Percentiles rank a stretch among this genome's conserved stretches.
Evolutionary conservation across 1,140 invertebrate genomes (phyloP).

Genomic region (Trinorchestia longiramus): DNA sequence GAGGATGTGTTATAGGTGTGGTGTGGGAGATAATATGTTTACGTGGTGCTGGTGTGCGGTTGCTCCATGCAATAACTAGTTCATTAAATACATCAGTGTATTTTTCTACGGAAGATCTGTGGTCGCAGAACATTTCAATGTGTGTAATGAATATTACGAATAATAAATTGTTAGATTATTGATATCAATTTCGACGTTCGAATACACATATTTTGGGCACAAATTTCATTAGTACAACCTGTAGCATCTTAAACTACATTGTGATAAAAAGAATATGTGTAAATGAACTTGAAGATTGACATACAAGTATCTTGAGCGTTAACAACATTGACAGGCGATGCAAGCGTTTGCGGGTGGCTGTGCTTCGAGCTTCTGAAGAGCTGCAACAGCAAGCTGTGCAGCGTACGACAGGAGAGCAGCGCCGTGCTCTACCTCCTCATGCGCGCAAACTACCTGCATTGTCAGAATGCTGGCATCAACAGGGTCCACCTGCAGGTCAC

Average conservation of each 20-base stretch:
- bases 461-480: slow-evolving; percentile 83
- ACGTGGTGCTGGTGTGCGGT: background rate
- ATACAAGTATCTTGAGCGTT: background rate
- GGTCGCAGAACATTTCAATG: background rate
- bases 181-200: too few relatives aligned
- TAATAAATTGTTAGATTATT: too few relatives aligned
- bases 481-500: slow-evolving; percentile 84
- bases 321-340: slow-evolving; percentile 76
- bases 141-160: too few relatives aligned
- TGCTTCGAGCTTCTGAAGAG: slow-evolving; percentile 85
- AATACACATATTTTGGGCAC: background rate
- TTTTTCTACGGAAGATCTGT: too few relatives aligned
- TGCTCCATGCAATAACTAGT: background rate
- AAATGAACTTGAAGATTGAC: background rate
- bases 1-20: background rate
- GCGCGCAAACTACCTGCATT: slow-evolving; percentile 93
- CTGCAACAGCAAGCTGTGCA: slow-evolving; percentile 84
- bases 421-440: slow-evolving; percentile 91
- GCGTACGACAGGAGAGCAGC: slow-evolving; percentile 87
- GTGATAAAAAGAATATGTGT: background rate
- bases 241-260: background rate
- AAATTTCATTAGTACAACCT: background rate
- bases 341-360: slow-evolving; percentile 84
- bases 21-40: background rate
- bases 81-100: too few relatives aligned